Evolutionary conservation across 2,797 vertebrate genomes (phyloP), one percentile per base, ranked within the genome.

Genomic region (Uromys caudimaculatus): DNA sequence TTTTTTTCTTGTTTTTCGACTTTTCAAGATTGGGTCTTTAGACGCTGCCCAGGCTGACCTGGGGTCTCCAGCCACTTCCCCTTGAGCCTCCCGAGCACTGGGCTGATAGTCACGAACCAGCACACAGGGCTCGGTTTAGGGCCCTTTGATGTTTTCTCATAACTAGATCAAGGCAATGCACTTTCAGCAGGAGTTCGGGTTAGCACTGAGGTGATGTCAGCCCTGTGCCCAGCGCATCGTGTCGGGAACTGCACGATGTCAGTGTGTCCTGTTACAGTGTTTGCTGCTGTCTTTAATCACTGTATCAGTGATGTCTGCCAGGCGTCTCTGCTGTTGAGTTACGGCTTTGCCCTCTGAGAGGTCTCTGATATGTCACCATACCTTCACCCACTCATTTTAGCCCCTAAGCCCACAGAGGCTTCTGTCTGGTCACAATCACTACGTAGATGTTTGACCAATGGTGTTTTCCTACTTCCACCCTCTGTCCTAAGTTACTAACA

Each of bases 361-460:
- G 38, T 95, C 79, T 86, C 64, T 50, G 50, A 81, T 81, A 75
- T 71, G 82, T 62, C 4, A n/a, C 41, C 16, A 24, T 38, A 64
- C 29, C 29, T 64, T 86, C 0, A 0, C 81, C 50, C 54, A 64
- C 35, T 75, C 24, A 47, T 81, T 90, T 79, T 64, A 81, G 52
- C 32, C 47, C 32, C 50, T 67, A 38, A 38, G 3, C 6, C 38
- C 0, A 3, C 9, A 7, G 69, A 73, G 47, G 50, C 29, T 52
- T 41, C 50, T 50, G 56, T 50, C 82, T 17, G 52, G 8, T 13
- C n/a, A 47, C 8, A 32, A 38, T 69, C 50, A 29, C 35, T 47
- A 67, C 12, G 17, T 76, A 83, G 83, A 52, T 77, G 41, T 82
- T 82, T 29, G 58, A 69, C 38, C n/a, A 50, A 4, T 38, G 32